These are phyloP conservation scores for Sebastolobus alascanus DNA, from an alignment of 2,797 vertebrate genomes.

Conservation along the genomic window DNA sequence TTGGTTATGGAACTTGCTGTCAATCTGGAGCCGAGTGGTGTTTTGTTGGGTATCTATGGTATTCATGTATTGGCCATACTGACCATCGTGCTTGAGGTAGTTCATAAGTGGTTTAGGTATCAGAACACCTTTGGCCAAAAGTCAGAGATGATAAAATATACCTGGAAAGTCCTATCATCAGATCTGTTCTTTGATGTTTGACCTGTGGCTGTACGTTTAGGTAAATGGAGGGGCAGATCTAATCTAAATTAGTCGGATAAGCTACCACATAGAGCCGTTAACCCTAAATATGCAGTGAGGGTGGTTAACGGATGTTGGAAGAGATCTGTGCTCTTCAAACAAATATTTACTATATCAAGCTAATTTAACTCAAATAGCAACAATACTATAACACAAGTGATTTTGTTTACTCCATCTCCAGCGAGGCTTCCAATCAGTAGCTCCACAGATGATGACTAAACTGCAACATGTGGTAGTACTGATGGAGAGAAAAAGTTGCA, in stretches of 20 bases:
- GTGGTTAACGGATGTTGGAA: background rate
- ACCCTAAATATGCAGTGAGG: background rate
- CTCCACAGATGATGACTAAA: background rate
- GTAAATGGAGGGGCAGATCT: accelerated
- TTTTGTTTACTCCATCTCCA: background rate
- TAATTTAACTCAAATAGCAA: background rate
- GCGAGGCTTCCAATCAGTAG: background rate
- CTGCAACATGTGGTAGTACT: background rate
- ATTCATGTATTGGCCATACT: background rate
- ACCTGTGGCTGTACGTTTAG: background rate
- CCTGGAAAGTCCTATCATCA: background rate
- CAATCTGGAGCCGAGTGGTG: background rate
- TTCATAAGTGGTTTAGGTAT: background rate
- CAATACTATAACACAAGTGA: background rate
- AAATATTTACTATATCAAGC: background rate
- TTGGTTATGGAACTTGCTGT: background rate
- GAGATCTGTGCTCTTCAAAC: background rate
- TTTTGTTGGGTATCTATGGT: background rate
- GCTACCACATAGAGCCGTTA: background rate
- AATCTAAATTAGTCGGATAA: background rate
- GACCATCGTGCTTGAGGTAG: background rate
- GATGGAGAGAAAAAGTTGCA: background rate
- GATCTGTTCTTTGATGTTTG: background rate
- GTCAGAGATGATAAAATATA: background rate
- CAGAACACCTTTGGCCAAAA: background rate